phyloP scores from a whole-genome alignment of 2,888 invertebrate genomes.

The Notodonta dromedarius region DNA sequence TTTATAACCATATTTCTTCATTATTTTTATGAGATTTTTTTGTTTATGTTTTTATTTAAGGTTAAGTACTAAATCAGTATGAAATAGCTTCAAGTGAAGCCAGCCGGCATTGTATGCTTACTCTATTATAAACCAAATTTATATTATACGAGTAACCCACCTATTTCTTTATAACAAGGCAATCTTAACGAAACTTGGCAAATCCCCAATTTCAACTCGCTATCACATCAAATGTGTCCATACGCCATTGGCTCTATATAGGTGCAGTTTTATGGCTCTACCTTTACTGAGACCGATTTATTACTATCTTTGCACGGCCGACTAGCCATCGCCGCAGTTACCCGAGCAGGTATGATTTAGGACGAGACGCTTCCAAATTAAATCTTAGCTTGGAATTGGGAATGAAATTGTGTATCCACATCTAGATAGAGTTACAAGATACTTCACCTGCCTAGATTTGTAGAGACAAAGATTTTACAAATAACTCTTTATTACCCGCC shows the following conservation, averaged over 20 bases:
- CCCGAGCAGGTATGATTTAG: constrained; percentile 71
- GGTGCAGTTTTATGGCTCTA: constrained; percentile 44
- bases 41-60: too few relatives aligned
- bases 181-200: constrained; percentile 2
- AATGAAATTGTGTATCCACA: not conserved
- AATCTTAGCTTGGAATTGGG: constrained; percentile 42
- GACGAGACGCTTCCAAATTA: constrained; percentile 64
- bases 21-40: too few relatives aligned
- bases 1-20: too few relatives aligned
- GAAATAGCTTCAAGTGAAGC: too few relatives aligned
- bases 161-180: not conserved
- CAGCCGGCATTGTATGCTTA: too few relatives aligned
- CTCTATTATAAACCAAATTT: too few relatives aligned
- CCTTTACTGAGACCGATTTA: constrained; percentile 49
- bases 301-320: constrained; percentile 69
- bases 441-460: too few relatives aligned
- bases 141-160: not conserved
- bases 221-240: constrained; percentile 32
- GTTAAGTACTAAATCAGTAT: too few relatives aligned
- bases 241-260: constrained; percentile 55
- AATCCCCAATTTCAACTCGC: constrained; percentile 27
- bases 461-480: too few relatives aligned
- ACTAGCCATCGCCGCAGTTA: constrained; percentile 54
- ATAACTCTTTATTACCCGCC: too few relatives aligned
- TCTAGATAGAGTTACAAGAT: too few relatives aligned